These are phyloP conservation scores for Craseonycteris thonglongyai DNA, from an alignment of 2,113 vertebrate species.

Conservation along the genomic window DNA sequence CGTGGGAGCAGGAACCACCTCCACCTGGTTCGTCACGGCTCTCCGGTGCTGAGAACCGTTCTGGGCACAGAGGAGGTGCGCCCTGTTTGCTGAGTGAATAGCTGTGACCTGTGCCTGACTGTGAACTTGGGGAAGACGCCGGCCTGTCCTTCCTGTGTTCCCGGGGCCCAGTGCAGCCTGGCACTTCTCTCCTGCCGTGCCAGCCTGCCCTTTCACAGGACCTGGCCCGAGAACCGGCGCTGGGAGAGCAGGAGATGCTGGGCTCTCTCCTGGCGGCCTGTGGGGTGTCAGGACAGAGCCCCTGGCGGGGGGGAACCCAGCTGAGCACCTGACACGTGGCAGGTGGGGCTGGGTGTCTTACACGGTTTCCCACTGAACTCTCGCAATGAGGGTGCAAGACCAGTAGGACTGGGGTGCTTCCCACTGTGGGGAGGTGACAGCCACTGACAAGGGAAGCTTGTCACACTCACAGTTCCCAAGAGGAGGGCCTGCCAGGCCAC, in stretches of 20 bases:
- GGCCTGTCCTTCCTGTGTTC: background rate
- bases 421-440: rapidly evolving
- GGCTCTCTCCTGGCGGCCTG: background rate
- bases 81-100: background rate
- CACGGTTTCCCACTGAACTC: background rate
- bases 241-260: background rate
- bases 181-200: no score
- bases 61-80: background rate
- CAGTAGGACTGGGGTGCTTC: background rate
- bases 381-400: background rate
- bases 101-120: background rate
- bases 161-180: background rate
- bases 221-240: no score
- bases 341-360: background rate
- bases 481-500: no score
- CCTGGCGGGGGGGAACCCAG: background rate
- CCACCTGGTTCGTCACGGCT: background rate
- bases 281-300: background rate
- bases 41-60: no score
- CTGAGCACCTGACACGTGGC: background rate
- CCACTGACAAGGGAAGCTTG: no score
- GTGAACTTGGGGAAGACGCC: background rate
- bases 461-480: rapidly evolving
- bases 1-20: background rate
- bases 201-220: no score